Evolutionary conservation across 2,797 vertebrate species (phyloP).

Genomic region (Phaenicophaeus curvirostris): DNA sequence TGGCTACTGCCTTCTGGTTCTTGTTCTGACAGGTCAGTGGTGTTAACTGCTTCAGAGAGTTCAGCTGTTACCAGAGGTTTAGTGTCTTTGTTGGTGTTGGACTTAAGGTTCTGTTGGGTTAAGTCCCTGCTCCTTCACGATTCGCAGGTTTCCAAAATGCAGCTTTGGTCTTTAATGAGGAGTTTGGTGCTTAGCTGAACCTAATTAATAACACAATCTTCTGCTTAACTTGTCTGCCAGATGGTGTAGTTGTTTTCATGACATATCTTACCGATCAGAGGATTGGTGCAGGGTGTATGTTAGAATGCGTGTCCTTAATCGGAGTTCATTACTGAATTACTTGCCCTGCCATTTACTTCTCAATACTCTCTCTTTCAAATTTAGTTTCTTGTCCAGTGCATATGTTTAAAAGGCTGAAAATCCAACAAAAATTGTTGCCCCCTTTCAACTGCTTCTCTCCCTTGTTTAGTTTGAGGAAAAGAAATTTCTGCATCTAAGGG

Average conservation of each 20-base stretch:
- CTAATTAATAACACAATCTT: not conserved
- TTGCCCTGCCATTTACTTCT: not conserved
- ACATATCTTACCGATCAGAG: not conserved
- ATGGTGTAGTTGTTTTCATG: not conserved
- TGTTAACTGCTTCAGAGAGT: not conserved
- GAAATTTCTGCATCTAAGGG: not conserved
- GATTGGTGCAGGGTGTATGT: not conserved
- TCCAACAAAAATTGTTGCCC: not conserved
- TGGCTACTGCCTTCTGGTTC: not conserved
- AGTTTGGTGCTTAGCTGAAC: not conserved
- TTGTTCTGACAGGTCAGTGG: not conserved
- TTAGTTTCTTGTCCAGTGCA: not conserved
- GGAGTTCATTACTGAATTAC: not conserved
- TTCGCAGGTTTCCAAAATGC: not conserved
- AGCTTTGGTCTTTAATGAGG: not conserved
- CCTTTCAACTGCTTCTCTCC: not conserved
- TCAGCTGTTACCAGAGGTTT: not conserved
- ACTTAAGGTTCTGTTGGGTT: not conserved
- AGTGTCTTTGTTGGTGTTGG: fast-evolving
- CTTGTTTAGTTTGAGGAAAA: not conserved
- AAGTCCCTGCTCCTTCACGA: not conserved
- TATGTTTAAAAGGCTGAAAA: not conserved
- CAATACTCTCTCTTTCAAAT: not conserved
- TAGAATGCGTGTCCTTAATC: not conserved
- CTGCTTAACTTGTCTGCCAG: not conserved